Conservation (phyloP, 2,113 vertebrate species). For the Fulmarus glacialis region DNA sequence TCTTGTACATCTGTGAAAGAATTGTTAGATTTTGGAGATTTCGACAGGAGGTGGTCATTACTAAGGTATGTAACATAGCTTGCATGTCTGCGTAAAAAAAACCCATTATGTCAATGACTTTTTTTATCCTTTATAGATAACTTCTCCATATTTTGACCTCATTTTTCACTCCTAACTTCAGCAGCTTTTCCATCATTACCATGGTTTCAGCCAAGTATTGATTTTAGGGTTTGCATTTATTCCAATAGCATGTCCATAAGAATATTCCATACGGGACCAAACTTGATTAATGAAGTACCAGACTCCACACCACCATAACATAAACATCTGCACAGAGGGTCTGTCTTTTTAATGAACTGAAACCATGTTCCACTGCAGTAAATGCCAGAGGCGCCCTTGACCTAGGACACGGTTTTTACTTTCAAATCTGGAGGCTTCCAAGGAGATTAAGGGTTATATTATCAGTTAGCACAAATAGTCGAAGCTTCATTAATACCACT, state of each 20-base stretch:
- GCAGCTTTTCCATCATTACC: slow-evolving; percentile 36
- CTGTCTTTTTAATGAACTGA: not conserved
- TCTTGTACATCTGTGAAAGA: slow-evolving; percentile 77
- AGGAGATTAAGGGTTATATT: not conserved
- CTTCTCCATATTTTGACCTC: slow-evolving; percentile 5
- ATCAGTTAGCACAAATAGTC: not conserved
- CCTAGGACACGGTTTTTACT: not conserved
- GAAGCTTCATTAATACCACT: not conserved
- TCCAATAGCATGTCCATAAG: not conserved
- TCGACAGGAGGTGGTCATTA: slow-evolving; percentile 77
- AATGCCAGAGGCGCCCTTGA: not conserved
- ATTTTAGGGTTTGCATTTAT: not conserved
- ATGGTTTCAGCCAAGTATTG: not conserved
- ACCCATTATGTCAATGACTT: not conserved
- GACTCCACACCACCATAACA: not conserved
- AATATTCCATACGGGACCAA: not conserved
- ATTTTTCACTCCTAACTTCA: slow-evolving; percentile 51
- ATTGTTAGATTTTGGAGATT: slow-evolving; percentile 76
- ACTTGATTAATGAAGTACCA: not conserved
- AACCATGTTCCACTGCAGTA: not conserved
- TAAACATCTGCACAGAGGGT: not conserved
- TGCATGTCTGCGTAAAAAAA: slow-evolving; percentile 17
- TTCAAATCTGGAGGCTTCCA: not conserved
- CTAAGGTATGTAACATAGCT: slow-evolving; percentile 72
- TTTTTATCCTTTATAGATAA: slow-evolving; percentile 54